Percentiles rank a stretch among this genome's conserved stretches.
phyloP scores from a whole-genome alignment of 2,888 invertebrate genomes.

The Eristalis tenax region DNA sequence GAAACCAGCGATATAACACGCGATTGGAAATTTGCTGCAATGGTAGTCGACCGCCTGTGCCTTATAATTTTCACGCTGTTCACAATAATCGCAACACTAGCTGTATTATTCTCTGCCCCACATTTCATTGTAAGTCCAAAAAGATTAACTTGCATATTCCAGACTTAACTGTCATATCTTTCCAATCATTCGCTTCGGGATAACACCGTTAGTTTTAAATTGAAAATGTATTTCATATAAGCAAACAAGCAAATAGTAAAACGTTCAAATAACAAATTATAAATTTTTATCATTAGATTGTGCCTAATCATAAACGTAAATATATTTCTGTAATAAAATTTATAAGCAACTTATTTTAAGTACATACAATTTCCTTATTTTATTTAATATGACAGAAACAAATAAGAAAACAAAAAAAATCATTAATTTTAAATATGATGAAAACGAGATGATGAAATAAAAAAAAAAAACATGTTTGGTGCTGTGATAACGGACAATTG shows the following conservation, averaged over 20 bases:
- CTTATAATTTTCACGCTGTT: slow-evolving; percentile 99
- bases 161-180: background rate
- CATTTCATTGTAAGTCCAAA: slow-evolving; percentile 90
- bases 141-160: too few species aligned
- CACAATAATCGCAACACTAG: slow-evolving; percentile 97
- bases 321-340: slow-evolving; percentile 64
- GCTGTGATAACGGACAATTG: slow-evolving; percentile 75
- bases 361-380: slow-evolving; percentile 46
- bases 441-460: slow-evolving; percentile 57
- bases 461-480: slow-evolving; percentile 73
- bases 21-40: slow-evolving; percentile 99
- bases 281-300: slow-evolving; percentile 69
- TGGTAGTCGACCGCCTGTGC: slow-evolving; percentile 99
- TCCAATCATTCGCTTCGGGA: background rate
- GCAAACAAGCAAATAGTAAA: slow-evolving; percentile 51
- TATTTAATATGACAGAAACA: slow-evolving; percentile 25
- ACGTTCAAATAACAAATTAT: slow-evolving; percentile 65
- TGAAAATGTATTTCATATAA: slow-evolving; percentile 50
- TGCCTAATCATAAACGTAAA: slow-evolving; percentile 67
- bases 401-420: slow-evolving; percentile 37
- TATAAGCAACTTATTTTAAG: slow-evolving; percentile 48
- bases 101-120: slow-evolving; percentile 97
- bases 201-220: slow-evolving; percentile 52
- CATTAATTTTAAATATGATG: slow-evolving; percentile 57
- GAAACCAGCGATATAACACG: slow-evolving; percentile 95